Percentiles rank a stretch among this genome's conserved stretches.
These are phyloP conservation scores for Chascanopsetta lugubris DNA, from an alignment of 2,113 vertebrate genomes.

Conservation along the genomic window DNA sequence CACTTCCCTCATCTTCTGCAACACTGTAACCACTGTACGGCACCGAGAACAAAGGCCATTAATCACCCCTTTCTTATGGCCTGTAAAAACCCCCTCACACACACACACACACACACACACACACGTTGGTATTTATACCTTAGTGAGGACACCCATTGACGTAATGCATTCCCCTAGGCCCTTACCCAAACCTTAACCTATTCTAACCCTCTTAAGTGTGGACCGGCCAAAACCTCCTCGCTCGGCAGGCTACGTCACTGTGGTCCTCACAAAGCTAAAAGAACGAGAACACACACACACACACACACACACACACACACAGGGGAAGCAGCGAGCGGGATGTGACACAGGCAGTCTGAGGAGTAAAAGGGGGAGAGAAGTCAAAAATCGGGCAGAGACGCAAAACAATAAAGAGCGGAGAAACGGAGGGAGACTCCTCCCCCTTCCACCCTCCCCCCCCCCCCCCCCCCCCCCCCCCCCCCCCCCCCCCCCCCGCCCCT, in stretches of 20 bases:
- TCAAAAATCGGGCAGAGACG: conserved; percentile 52
- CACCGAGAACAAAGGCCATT: conserved; percentile 49
- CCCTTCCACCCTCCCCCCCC: too few relatives aligned
- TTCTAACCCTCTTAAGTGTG: too few relatives aligned
- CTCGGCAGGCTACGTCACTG: too few relatives aligned
- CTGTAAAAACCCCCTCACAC: conserved; percentile 44
- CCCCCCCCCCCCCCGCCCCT: conserved; percentile 17
- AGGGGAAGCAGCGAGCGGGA: conserved; percentile 22
- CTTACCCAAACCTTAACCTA: too few relatives aligned
- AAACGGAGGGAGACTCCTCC: conserved; percentile 35
- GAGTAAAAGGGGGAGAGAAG: conserved; percentile 50
- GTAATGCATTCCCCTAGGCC: too few relatives aligned
- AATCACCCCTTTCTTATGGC: conserved; percentile 47
- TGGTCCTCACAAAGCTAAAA: neutral
- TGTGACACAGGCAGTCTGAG: conserved; percentile 45
- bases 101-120: conserved; percentile 10
- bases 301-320: conserved; percentile 7
- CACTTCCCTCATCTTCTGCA: neutral
- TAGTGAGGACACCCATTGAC: too few relatives aligned
- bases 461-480: conserved; percentile 9
- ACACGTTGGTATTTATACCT: too few relatives aligned
- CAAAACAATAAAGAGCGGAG: conserved; percentile 57
- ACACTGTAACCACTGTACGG: conserved; percentile 3
- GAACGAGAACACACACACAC: neutral
- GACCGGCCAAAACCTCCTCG: too few relatives aligned